These are phyloP conservation scores for Aurelia aurita DNA, from an alignment of 30 jellyfish, hydroid and myxozoan genomes.

Conservation along the genomic window DNA sequence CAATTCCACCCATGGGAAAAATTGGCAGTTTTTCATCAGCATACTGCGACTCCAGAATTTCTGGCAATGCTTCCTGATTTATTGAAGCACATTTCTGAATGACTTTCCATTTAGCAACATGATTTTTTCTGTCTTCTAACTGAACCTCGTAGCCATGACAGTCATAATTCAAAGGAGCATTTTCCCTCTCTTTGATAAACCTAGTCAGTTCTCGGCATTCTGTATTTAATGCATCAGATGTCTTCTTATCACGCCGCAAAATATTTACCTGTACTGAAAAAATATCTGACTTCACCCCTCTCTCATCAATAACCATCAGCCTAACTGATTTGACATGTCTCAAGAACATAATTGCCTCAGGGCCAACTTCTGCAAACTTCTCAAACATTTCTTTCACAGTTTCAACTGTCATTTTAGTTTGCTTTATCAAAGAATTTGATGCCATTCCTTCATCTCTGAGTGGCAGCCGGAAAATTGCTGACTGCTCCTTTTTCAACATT, in stretches of 20 bases:
- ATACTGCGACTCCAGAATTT: conserved; percentile 16
- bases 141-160: background rate
- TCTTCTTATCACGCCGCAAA: too few relatives aligned
- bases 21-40: conserved; percentile 14
- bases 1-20: conserved; percentile 85
- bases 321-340: conserved; percentile 29
- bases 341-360: conserved; percentile 47
- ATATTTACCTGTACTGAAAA: background rate
- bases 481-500: conserved; percentile 20
- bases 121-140: background rate
- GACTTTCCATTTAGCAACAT: conserved; percentile 6
- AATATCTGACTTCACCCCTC: background rate
- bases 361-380: conserved; percentile 19
- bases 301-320: conserved; percentile 20
- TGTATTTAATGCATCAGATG: background rate
- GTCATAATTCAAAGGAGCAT: background rate
- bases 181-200: background rate
- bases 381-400: conserved; percentile 26
- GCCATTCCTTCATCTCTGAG: conserved; percentile 62
- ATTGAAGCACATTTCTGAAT: conserved; percentile 54
- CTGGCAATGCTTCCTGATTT: conserved; percentile 10
- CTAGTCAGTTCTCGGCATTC: background rate
- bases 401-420: conserved; percentile 23
- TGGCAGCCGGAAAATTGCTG: conserved; percentile 80
- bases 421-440: conserved; percentile 19